Evolutionary conservation across 2,797 vertebrate genomes (phyloP).

Genomic region (Saxicola maurus): DNA sequence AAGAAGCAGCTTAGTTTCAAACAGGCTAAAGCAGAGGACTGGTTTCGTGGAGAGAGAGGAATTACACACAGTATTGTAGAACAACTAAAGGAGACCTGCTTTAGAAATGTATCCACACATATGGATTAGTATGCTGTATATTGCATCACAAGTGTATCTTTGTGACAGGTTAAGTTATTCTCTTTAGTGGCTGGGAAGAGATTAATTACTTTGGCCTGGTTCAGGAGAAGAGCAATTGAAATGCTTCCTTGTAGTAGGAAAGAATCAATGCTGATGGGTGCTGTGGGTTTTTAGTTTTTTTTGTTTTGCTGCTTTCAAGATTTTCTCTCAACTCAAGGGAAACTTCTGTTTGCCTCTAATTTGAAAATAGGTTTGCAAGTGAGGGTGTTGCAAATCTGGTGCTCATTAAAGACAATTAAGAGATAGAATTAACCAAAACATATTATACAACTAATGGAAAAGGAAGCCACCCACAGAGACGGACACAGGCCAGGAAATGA

Average conservation of each 20-base stretch:
- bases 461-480: slow-evolving; percentile 85
- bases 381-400: slow-evolving; percentile 74
- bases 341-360: slow-evolving; percentile 39
- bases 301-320: slow-evolving; percentile 16
- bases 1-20: slow-evolving; percentile 22
- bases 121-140: not conserved
- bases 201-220: not conserved
- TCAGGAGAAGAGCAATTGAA: slow-evolving; percentile 17
- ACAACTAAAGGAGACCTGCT: not conserved
- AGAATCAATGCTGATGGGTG: not conserved
- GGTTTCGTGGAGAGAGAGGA: not conserved
- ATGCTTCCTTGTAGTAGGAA: not conserved
- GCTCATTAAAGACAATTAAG: slow-evolving; percentile 88
- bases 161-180: not conserved
- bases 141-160: not conserved
- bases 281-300: not conserved
- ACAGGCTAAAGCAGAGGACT: not conserved
- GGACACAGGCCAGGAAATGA: slow-evolving; percentile 76
- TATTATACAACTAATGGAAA: slow-evolving; percentile 84
- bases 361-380: slow-evolving; percentile 55
- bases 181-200: not conserved
- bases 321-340: slow-evolving; percentile 45
- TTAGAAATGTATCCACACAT: not conserved
- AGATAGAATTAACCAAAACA: slow-evolving; percentile 84
- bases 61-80: not conserved